Evolutionary conservation across 2,113 vertebrate genomes (phyloP).

Genomic region (Zosterops pallidus): DNA sequence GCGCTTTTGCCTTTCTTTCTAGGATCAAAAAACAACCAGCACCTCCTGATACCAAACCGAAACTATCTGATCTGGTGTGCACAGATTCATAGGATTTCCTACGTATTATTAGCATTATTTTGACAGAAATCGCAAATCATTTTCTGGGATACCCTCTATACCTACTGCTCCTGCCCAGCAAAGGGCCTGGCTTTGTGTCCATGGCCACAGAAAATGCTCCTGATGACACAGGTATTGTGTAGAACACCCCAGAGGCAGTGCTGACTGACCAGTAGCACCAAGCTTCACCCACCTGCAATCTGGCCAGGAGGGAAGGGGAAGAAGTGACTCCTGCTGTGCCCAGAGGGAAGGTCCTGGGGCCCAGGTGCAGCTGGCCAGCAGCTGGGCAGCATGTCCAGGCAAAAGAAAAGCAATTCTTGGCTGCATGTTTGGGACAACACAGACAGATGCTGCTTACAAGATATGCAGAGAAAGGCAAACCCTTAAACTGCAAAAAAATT

Average conservation of each 20-base stretch:
- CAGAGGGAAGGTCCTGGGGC: conserved; percentile 77
- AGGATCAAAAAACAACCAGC: background rate
- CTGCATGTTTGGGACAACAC: background rate
- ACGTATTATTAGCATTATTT: conserved; percentile 19
- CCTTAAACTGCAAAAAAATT: background rate
- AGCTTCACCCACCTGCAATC: conserved; percentile 65
- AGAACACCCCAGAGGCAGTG: conserved; percentile 74
- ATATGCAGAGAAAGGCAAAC: background rate
- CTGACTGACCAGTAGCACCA: conserved; percentile 44
- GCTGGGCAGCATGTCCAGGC: conserved; percentile 66
- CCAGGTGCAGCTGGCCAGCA: background rate
- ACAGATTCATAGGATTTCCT: conserved; percentile 49
- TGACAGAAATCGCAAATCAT: conserved; percentile 62
- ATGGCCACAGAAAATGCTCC: conserved; percentile 43
- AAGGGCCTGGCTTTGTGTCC: conserved; percentile 70
- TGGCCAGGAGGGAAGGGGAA: conserved; percentile 77
- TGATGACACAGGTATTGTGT: conserved; percentile 76
- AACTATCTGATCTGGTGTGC: conserved; percentile 43
- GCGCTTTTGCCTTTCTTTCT: background rate
- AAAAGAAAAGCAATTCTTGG: conserved; percentile 82
- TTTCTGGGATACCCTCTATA: conserved; percentile 78
- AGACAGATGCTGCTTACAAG: background rate
- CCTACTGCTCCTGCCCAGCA: conserved; percentile 69
- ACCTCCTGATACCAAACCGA: background rate
- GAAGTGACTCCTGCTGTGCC: conserved; percentile 65